A percentile compares a stretch with the other conserved stretches of the same genome.
Conservation (phyloP, 1,140 invertebrate species). For the Cydia fagiglandana region DNA sequence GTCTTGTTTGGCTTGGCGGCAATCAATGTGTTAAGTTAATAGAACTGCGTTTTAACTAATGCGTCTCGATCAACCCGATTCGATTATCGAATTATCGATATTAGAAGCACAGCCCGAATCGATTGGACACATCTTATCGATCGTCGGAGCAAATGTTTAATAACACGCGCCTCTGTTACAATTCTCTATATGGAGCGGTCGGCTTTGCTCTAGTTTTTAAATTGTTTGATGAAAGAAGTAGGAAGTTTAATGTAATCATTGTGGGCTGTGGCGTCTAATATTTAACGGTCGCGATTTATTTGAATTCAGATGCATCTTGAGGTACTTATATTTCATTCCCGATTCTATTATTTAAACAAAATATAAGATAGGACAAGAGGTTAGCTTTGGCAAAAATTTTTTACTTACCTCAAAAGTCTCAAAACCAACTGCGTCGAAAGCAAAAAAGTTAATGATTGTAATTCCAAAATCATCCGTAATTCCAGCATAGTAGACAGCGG, state of each 20-base stretch:
- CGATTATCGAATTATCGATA: not conserved
- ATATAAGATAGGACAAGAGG: no score
- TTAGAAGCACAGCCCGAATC: not conserved
- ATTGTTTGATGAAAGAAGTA: constrained; percentile 4
- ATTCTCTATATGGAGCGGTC: not conserved
- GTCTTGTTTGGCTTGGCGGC: no score
- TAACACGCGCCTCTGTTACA: constrained; percentile 4
- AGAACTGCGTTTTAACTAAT: not conserved
- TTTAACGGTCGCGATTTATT: not conserved
- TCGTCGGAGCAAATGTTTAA: not conserved
- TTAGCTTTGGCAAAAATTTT: no score
- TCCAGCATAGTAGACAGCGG: no score
- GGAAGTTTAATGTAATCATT: not conserved
- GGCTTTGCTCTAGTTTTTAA: constrained; percentile 4
- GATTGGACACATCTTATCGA: constrained; percentile 27
- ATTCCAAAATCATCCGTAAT: no score
- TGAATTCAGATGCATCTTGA: no score
- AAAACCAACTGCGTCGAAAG: no score
- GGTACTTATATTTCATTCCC: no score
- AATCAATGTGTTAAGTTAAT: no score
- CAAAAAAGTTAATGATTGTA: no score
- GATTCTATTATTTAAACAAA: no score
- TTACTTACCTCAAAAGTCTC: no score
- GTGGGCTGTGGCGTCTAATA: not conserved
- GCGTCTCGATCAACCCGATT: not conserved